A percentile compares a stretch with the other conserved stretches of the same genome.
Conservation (phyloP, 2,113 vertebrate genomes). For the Chloropsis hardwickii region DNA sequence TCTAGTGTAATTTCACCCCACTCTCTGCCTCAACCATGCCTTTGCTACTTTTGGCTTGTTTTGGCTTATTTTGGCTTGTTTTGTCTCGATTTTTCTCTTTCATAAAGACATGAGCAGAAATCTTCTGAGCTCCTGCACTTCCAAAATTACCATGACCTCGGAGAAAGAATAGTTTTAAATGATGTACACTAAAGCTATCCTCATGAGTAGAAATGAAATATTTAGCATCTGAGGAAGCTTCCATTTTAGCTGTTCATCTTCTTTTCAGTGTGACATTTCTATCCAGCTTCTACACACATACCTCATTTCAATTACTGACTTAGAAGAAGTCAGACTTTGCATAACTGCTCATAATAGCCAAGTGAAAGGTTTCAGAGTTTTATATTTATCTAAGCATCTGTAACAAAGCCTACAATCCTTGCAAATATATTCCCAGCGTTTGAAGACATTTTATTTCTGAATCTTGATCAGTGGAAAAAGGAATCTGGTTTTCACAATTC, state of each 20-base stretch:
- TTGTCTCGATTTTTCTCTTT: not conserved
- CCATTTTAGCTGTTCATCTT: slow-evolving; percentile 20
- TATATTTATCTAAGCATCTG: not conserved
- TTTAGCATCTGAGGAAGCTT: slow-evolving; percentile 20
- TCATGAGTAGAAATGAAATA: slow-evolving; percentile 36
- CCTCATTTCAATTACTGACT: not conserved
- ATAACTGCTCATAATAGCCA: not conserved
- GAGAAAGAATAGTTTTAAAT: slow-evolving; percentile 23
- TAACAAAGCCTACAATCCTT: not conserved
- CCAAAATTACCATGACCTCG: not conserved
- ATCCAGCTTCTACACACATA: not conserved
- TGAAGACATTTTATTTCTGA: slow-evolving; percentile 9
- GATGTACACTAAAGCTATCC: slow-evolving; percentile 11
- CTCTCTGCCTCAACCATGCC: not conserved
- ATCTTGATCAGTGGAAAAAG: slow-evolving; percentile 6
- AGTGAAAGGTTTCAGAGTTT: not conserved
- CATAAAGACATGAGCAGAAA: not conserved
- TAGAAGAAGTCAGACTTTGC: not conserved
- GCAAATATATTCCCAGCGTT: not conserved
- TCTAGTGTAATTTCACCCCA: not conserved
- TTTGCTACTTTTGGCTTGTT: not conserved
- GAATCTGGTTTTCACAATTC: not conserved
- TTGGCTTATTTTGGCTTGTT: not conserved
- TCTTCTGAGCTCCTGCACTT: not conserved
- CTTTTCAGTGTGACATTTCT: not conserved